Conservation (phyloP, 2,797 vertebrate species). For the Rhynchonycteris naso region DNA sequence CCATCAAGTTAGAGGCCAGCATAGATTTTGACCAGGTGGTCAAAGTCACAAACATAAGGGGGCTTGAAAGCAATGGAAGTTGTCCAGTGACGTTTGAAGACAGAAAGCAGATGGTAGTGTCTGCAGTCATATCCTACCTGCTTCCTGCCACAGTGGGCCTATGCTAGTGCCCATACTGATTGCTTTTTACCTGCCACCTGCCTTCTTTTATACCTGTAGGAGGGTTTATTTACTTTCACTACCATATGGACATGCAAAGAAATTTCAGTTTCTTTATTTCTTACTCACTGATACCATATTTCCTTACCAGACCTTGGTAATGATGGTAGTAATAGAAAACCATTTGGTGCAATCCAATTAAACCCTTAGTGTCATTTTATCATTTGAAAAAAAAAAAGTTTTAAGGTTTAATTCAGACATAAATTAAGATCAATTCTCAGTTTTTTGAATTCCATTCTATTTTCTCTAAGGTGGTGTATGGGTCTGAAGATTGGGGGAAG, state of each 20-base stretch:
- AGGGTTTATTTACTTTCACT: background rate
- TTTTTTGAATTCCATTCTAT: background rate
- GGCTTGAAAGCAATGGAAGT: background rate
- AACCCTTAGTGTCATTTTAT: background rate
- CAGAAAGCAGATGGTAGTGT: background rate
- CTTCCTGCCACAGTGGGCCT: background rate
- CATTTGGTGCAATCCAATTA: background rate
- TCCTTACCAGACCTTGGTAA: background rate
- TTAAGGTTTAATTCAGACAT: background rate
- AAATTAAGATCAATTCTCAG: background rate
- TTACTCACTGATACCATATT: background rate
- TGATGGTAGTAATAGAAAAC: background rate
- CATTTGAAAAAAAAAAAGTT: background rate
- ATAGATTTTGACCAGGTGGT: background rate
- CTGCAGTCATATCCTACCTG: fast-evolving
- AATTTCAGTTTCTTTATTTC: background rate
- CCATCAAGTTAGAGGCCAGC: background rate
- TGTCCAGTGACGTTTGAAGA: background rate
- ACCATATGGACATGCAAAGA: background rate
- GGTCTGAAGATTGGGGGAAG: background rate
- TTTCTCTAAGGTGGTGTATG: fast-evolving
- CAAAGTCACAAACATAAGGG: background rate
- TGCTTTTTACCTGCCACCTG: background rate
- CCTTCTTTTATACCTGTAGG: background rate
- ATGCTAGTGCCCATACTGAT: too few relatives aligned